These are phyloP conservation scores for Coelopa pilipes DNA, from an alignment of 2,888 invertebrate species.

Conservation along the genomic window DNA sequence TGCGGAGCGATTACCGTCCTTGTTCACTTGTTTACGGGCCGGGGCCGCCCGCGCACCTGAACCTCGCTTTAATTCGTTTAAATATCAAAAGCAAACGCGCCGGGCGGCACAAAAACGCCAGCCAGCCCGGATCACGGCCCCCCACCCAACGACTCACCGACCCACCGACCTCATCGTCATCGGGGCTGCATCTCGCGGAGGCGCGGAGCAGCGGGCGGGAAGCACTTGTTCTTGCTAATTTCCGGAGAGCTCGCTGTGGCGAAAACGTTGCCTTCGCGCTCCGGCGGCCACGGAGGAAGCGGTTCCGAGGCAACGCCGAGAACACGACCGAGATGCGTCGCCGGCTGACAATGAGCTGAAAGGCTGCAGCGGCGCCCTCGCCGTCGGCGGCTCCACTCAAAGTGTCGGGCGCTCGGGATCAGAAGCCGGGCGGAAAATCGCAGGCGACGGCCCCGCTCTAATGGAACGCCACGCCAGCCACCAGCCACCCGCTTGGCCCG, in stretches of 20 bases:
- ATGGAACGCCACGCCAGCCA: neutral
- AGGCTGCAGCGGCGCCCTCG: neutral
- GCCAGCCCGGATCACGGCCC: constrained; percentile 1
- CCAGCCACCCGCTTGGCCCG: too few species aligned
- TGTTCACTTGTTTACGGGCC: constrained; percentile 23
- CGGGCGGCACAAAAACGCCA: neutral
- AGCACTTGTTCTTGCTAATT: constrained; percentile 50
- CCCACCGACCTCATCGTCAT: constrained; percentile 13
- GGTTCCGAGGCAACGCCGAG: constrained; percentile 35
- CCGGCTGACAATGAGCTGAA: too few species aligned
- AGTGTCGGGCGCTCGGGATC: constrained; percentile 13
- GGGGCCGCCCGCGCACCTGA: constrained; percentile 9
- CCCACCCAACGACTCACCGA: constrained; percentile 32
- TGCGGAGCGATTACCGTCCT: constrained; percentile 30
- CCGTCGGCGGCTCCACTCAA: neutral
- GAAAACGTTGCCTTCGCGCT: constrained; percentile 46
- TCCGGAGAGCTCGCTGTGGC: constrained; percentile 49
- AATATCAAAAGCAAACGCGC: constrained; percentile 36
- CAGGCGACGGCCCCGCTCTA: constrained; percentile 6
- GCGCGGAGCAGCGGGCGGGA: constrained; percentile 16
- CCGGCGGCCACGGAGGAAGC: constrained; percentile 43
- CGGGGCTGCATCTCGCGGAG: constrained; percentile 4
- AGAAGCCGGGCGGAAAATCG: neutral
- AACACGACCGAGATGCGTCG: neutral
- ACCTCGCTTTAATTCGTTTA: constrained; percentile 34